Evolutionary conservation across 1,140 invertebrate species (phyloP).

Genomic region (Orussus abietinus): DNA sequence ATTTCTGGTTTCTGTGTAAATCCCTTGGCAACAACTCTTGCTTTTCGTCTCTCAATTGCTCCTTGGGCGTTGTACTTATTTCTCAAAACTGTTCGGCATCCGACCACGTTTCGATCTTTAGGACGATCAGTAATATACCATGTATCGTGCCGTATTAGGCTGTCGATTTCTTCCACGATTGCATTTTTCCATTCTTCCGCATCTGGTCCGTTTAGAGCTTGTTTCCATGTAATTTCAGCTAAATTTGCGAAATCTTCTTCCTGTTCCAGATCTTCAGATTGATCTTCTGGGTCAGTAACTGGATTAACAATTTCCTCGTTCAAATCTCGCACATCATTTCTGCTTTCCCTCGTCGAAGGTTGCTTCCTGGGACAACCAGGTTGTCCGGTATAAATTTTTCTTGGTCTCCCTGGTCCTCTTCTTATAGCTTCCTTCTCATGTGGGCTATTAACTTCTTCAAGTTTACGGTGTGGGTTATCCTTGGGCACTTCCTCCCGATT

Average conservation of each 20-base stretch:
- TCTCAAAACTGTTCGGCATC: slow-evolving; percentile 36
- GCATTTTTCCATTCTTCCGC: slow-evolving; percentile 32
- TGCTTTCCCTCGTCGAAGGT: slow-evolving; percentile 8
- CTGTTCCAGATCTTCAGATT: slow-evolving; percentile 1
- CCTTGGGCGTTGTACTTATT: slow-evolving; percentile 25
- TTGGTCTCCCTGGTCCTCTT: slow-evolving; percentile 12
- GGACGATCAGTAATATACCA: slow-evolving; percentile 37
- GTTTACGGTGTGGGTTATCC: no score
- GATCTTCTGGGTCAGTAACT: no score
- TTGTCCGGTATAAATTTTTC: no score
- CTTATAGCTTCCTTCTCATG: no score
- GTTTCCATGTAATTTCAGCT: slow-evolving; percentile 15
- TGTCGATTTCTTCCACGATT: slow-evolving; percentile 23
- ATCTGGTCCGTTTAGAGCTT: slow-evolving; percentile 19
- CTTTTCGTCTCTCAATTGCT: slow-evolving; percentile 17
- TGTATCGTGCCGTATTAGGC: slow-evolving; percentile 23
- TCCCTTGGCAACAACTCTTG: slow-evolving; percentile 23
- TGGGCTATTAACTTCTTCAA: no score
- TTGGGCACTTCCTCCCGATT: no score
- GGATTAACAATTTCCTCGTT: not conserved
- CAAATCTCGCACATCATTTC: not conserved
- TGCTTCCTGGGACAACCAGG: slow-evolving; percentile 2
- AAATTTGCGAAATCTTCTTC: slow-evolving; percentile 4
- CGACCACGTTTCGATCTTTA: slow-evolving; percentile 23
- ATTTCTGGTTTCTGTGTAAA: slow-evolving; percentile 20